Evolutionary conservation across 2,113 vertebrate genomes (phyloP).

Genomic region (Noturus placidus): DNA sequence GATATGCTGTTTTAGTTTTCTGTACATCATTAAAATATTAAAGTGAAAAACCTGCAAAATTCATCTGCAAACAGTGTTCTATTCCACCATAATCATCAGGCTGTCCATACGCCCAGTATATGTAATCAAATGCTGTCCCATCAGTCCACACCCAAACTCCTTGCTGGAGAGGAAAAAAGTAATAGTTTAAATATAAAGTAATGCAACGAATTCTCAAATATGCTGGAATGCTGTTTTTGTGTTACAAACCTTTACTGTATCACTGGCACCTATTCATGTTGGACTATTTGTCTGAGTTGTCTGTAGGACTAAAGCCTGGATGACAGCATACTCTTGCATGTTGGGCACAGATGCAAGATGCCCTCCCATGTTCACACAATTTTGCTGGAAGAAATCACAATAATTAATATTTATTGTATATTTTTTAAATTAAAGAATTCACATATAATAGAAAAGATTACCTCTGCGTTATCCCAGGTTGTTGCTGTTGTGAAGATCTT

Average conservation of each 20-base stretch:
- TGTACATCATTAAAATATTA: too few relatives aligned
- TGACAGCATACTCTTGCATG: not conserved
- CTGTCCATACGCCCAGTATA: not conserved
- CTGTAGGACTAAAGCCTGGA: not conserved
- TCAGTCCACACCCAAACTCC: conserved; percentile 3
- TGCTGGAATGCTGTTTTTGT: not conserved
- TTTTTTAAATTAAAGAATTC: not conserved
- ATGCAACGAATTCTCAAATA: not conserved
- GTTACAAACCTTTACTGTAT: conserved; percentile 11
- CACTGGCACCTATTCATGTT: conserved; percentile 22
- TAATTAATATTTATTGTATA: not conserved
- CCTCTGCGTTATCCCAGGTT: not conserved
- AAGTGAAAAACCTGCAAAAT: too few relatives aligned
- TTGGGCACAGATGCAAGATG: conserved; percentile 37
- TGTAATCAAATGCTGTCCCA: conserved; percentile 14
- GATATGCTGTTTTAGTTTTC: too few relatives aligned
- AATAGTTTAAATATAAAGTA: not conserved
- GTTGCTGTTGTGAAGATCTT: not conserved
- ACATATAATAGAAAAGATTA: not conserved
- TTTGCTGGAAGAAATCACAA: conserved; percentile 21
- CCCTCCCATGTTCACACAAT: conserved; percentile 3
- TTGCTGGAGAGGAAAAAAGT: not conserved
- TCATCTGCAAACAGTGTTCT: conserved; percentile 4
- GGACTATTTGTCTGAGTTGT: not conserved
- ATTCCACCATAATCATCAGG: not conserved